Percentiles rank a stretch among this genome's conserved stretches.
Evolutionary conservation across 64 coral and sea anemone genomes (phyloP).

Genomic region (Cladopsammia gracilis): DNA sequence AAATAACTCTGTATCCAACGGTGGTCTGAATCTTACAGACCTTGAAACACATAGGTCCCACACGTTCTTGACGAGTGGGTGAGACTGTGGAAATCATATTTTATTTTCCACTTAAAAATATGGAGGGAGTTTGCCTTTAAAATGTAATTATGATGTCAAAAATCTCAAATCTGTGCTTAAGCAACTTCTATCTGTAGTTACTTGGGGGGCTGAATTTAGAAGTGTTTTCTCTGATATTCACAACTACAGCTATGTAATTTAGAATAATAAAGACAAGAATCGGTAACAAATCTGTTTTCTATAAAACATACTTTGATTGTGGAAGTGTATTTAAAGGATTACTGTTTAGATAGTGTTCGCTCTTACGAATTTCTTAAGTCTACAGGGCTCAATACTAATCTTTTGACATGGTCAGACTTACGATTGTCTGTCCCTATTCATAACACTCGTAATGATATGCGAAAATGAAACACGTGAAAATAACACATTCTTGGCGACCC

Average conservation of each 20-base stretch:
- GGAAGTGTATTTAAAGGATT: too few relatives aligned
- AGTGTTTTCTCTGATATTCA: neutral
- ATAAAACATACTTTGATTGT: too few relatives aligned
- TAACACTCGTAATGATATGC: conserved; percentile 15
- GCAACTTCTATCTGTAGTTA: neutral
- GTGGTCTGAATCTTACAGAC: conserved; percentile 28
- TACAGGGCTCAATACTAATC: too few relatives aligned
- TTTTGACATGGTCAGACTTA: too few relatives aligned
- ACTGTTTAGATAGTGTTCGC: too few relatives aligned
- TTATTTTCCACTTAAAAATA: conserved; percentile 6
- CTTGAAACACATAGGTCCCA: conserved; percentile 4
- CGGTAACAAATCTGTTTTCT: neutral
- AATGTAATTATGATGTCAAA: conserved; percentile 36
- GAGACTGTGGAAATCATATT: conserved; percentile 49
- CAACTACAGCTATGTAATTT: neutral
- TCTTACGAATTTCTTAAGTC: too few relatives aligned
- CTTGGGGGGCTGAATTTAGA: too few relatives aligned
- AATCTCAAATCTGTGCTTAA: neutral
- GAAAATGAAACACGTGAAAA: conserved; percentile 28
- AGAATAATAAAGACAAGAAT: conserved; percentile 7
- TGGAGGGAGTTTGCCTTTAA: conserved; percentile 37
- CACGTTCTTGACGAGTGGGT: neutral
- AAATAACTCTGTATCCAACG: neutral
- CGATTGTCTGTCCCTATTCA: too few relatives aligned
- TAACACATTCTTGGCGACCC: neutral